Base-by-base conservation (phyloP, 2,888 invertebrate genomes). In the Oxytorus armatus region DNA sequence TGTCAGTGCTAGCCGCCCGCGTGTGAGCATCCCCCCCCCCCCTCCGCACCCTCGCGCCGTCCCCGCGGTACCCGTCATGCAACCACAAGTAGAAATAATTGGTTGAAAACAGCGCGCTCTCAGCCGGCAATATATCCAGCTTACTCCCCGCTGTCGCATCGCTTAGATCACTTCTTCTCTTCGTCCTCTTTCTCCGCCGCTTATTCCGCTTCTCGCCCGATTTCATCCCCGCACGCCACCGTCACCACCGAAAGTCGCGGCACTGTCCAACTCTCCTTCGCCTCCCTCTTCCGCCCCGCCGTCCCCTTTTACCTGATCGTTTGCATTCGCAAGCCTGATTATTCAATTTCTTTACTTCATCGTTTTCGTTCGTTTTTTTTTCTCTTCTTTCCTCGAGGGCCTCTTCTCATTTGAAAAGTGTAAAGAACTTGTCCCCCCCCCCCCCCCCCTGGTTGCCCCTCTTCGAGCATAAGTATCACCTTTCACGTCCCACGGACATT, bases 1-100 rank as follows among this genome's bases (percentile, higher is more conserved):
- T 78, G 78, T 68, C 85, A 78, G 85, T 87, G 72, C 79, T 73
- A 84, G 85, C 88, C 87, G 86, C 88, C 87, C 86, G 86, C 87
- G 92, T 92, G 92, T 92, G 85, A 90, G n/a, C n/a, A n/a, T n/a
- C n/a, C n/a, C n/a, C n/a, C n/a, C n/a, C n/a, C 91, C 92, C 87
- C 88, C 88, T 87, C 88, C 89, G 42, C 86, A 80, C 85, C 84
- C 73, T 84, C 33, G 11, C 82, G 82, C 83, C 86, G 68, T 86
- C 85, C 57, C 79, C 85, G 84, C 86, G 83, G n/a, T 85, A 93
- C 93, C 93, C 94, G 94, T 92, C 90, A 93, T 94, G 94, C 94
- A 94, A 93, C 93, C 89, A 89, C 90, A 90, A 91, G 90, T 90
- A 91, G 90, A 90, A 91, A 91, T 91, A 91, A 91, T 91, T 91